Conservation (phyloP, 2,888 invertebrate genomes). For the Ennomos quercinarius region DNA sequence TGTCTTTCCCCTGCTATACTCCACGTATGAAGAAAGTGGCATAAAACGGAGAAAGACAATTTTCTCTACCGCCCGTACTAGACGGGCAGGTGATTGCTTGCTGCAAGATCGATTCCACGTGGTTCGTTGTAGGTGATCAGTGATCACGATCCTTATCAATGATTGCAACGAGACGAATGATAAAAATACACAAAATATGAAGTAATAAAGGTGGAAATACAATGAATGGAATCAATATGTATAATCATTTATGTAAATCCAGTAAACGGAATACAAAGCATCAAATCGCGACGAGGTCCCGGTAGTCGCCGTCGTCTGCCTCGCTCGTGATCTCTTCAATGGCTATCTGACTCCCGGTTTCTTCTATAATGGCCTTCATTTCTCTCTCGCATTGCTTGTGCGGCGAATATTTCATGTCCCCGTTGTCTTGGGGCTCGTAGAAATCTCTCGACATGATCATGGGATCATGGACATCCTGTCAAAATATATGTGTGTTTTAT, state of each 20-base stretch:
- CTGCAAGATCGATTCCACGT: no score
- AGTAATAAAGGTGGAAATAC: no score
- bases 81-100: no score
- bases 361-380: constrained; percentile 64
- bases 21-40: no score
- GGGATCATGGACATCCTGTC: constrained; percentile 52
- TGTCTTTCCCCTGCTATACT: no score
- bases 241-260: constrained; percentile 12
- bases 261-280: constrained; percentile 7
- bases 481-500: constrained; percentile 11
- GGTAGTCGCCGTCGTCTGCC: constrained; percentile 34
- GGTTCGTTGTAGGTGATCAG: no score
- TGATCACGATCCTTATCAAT: no score
- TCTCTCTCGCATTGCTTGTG: constrained; percentile 28
- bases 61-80: no score
- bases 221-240: not conserved
- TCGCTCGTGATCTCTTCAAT: constrained; percentile 60
- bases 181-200: not conserved
- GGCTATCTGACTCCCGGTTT: constrained; percentile 70
- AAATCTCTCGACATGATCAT: constrained; percentile 49
- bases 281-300: constrained; percentile 38
- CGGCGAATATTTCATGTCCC: constrained; percentile 42
- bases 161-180: no score
- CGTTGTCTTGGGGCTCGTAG: constrained; percentile 50
- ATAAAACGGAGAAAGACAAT: no score